phyloP scores from a whole-genome alignment of 2,113 vertebrate species.

The Rhagologus leucostigma region DNA sequence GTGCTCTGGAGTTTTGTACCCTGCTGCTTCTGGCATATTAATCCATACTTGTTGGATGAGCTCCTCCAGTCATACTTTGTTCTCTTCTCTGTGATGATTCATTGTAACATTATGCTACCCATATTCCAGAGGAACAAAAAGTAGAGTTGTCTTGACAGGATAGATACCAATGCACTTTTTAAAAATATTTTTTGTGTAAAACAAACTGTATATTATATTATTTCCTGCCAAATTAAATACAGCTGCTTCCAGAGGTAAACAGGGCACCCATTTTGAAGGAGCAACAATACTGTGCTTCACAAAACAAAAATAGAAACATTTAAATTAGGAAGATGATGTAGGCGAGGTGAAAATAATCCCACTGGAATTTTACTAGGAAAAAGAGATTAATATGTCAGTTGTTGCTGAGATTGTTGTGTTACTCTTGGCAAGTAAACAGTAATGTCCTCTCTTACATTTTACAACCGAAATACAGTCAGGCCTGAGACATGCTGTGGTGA shows the following conservation, averaged over 20 bases:
- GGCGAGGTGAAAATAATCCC: not conserved
- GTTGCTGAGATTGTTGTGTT: not conserved
- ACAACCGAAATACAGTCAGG: not conserved
- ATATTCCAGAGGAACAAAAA: not conserved
- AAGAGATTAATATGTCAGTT: not conserved
- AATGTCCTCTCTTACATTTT: not conserved
- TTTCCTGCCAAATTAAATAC: not conserved
- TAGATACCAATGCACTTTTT: not conserved
- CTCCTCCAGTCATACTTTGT: not conserved
- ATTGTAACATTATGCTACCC: not conserved
- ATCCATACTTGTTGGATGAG: not conserved
- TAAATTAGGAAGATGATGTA: not conserved
- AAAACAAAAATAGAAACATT: not conserved
- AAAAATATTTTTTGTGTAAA: not conserved
- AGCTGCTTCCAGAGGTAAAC: not conserved
- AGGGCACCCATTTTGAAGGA: not conserved
- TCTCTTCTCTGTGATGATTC: not conserved
- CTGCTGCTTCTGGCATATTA: not conserved
- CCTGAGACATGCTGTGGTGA: not conserved
- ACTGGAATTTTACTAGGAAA: not conserved
- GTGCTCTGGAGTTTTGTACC: not conserved
- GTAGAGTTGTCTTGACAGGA: not conserved
- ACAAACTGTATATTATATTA: not conserved
- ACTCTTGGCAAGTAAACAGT: not conserved
- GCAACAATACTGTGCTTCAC: not conserved